These are phyloP conservation scores for Nesidiocoris tenuis DNA, from an alignment of 2,888 invertebrate species.

Conservation along the genomic window DNA sequence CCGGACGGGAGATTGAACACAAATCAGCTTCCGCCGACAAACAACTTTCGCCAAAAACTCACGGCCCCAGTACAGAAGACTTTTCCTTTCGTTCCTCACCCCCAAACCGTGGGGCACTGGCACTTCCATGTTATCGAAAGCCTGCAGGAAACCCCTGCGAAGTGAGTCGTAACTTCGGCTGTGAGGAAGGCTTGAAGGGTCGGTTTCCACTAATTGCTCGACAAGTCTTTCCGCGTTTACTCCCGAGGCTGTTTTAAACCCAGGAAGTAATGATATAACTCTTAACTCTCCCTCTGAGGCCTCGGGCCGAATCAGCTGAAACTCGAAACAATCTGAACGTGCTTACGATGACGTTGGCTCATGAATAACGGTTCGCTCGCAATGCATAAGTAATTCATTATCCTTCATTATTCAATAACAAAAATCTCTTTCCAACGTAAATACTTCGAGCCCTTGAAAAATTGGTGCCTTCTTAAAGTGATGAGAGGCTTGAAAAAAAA, in stretches of 20 bases:
- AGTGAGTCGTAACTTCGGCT: neutral
- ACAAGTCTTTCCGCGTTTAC: neutral
- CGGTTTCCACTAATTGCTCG: neutral
- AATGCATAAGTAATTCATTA: too few relatives aligned
- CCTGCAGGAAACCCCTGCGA: neutral
- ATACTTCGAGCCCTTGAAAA: too few relatives aligned
- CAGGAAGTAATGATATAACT: conserved; percentile 28
- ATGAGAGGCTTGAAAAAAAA: too few relatives aligned
- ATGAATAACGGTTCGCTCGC: too few relatives aligned
- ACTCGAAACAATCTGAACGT: neutral
- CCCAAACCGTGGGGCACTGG: neutral
- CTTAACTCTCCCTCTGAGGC: neutral
- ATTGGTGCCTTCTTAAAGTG: too few relatives aligned
- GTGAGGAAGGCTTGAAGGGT: neutral
- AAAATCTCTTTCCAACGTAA: too few relatives aligned
- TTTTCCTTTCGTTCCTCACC: neutral
- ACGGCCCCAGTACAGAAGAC: neutral
- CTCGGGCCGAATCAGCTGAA: neutral
- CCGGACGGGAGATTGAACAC: neutral
- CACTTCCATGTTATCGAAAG: neutral
- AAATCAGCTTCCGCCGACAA: neutral
- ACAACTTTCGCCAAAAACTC: neutral
- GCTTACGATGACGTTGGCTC: neutral
- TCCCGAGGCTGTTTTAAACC: conserved; percentile 29
- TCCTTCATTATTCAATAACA: too few relatives aligned